Base-by-base conservation (phyloP, 2,113 vertebrate species). In the Empidonax alnorum region DNA sequence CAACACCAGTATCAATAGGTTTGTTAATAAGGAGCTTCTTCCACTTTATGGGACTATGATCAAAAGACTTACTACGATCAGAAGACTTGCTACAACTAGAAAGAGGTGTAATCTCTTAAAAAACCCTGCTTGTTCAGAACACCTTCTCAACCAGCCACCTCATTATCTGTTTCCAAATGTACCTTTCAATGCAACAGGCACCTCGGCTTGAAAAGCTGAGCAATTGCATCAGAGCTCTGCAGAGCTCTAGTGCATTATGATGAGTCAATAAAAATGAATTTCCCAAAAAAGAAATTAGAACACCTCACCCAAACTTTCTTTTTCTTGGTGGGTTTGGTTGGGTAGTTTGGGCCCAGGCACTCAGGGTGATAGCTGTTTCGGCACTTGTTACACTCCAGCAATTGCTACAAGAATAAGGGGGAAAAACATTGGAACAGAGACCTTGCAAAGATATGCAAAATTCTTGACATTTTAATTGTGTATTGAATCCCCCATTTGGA, bases 331-430 rank as follows among this genome's bases (percentile, higher is more conserved):
- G 99, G 99, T 97, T 99, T 99, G 74, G 98, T 99, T 55, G 99
- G 99, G 98, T 99, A 99, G 98, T 99, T 99, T 93, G 99, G 99
- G 97, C 98, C 99, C 98, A 99, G 99, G 99, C 99, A 99, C 99
- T 99, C 99, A 10, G 99, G 99, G 98, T 99, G 99, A 98, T 99
- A 99, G 98, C 99, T 99, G 98, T 99, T 99, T 98, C 99, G 99
- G 99, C 99, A 99, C 99, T 99, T 99, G 96, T 99, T 99, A 96
- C 99, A 99, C 98, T 99, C 99, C 93, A 99, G 98, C 97, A 99
- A 97, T 97, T 99, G 98, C 98, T 99, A 85, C 53, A 75, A 90
- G 59, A 66, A 80, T 24, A 49, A 82, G 7, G 83, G 65, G 79
- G 93, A 39, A 90, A 16, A 56, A 31, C 15, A 23, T 90, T 65